Percentiles rank a stretch among this genome's conserved stretches.
phyloP scores from a whole-genome alignment of 2,113 vertebrate genomes.

The Neogale vison region DNA sequence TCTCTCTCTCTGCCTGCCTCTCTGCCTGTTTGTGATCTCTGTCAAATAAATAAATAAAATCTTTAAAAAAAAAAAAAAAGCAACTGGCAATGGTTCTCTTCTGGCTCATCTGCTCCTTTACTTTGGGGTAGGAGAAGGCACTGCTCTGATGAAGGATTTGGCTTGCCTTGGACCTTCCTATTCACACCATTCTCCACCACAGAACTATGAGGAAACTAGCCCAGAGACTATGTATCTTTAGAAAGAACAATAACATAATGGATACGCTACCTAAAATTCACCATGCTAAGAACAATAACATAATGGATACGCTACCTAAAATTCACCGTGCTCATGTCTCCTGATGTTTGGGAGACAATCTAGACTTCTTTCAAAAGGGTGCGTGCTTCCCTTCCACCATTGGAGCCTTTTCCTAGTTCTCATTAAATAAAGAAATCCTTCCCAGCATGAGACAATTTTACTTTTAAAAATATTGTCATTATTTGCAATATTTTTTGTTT shows the following conservation, averaged over 20 bases:
- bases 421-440: neutral
- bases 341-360: neutral
- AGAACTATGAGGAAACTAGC: neutral
- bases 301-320: neutral
- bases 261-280: neutral
- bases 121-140: neutral
- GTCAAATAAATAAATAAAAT: too few species aligned
- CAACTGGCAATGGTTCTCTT: neutral
- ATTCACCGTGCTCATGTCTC: neutral
- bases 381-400: neutral
- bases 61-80: neutral
- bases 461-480: neutral
- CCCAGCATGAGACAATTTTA: neutral
- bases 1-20: too few species aligned
- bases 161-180: neutral
- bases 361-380: neutral
- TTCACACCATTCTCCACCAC: neutral
- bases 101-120: neutral
- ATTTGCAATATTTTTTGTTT: neutral
- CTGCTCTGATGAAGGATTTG: neutral
- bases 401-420: neutral
- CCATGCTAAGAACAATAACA: neutral
- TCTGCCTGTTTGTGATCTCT: too few species aligned
- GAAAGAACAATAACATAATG: neutral
- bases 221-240: neutral